Evolutionary conservation across 1,140 invertebrate species (phyloP).

Genomic region (Hydropsyche tenuis): DNA sequence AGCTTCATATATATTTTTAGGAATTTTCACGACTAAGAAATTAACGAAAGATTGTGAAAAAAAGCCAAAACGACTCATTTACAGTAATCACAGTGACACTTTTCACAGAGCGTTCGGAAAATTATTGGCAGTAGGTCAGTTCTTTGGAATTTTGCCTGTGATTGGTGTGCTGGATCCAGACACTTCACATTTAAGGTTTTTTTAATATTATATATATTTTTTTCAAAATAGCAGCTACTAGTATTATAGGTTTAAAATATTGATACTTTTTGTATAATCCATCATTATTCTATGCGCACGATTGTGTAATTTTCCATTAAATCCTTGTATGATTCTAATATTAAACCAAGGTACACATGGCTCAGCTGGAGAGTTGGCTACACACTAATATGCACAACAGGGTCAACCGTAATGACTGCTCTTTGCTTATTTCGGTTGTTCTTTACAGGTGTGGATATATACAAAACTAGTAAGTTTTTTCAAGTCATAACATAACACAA

Average conservation of each 20-base stretch:
- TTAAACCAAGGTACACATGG: constrained; percentile 45
- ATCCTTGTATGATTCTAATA: no score
- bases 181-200: constrained; percentile 28
- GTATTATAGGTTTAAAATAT: no score
- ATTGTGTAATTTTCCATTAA: no score
- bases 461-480: constrained; percentile 47
- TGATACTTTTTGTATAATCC: no score
- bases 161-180: constrained; percentile 32
- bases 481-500: no score
- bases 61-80: not conserved
- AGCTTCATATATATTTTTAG: no score
- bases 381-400: constrained; percentile 18
- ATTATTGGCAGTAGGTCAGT: constrained; percentile 41
- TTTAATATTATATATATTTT: no score
- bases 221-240: not conserved
- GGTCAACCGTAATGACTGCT: constrained; percentile 21
- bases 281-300: no score
- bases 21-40: not conserved
- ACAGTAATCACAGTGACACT: constrained; percentile 27
- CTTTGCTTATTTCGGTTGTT: constrained; percentile 35
- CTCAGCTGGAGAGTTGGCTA: constrained; percentile 38
- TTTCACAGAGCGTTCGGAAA: constrained; percentile 43
- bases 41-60: not conserved
- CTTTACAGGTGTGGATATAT: constrained; percentile 39
- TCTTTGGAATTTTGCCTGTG: constrained; percentile 44